Conservation (phyloP, 2,888 invertebrate genomes). For the Azorinus chamasolen region DNA sequence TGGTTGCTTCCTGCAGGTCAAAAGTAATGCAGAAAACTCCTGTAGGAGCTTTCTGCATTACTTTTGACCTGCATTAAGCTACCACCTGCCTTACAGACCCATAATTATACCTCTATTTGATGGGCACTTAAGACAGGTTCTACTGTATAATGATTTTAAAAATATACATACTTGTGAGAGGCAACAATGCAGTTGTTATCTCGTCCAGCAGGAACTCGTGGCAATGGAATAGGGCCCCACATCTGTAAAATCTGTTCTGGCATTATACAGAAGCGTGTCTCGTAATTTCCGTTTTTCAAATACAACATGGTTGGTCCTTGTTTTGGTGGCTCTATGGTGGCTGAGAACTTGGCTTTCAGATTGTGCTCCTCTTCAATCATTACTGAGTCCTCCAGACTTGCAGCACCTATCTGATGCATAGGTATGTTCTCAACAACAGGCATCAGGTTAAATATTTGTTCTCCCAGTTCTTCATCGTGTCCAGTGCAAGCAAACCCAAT, state of each 20-base stretch:
- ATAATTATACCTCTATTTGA: no score
- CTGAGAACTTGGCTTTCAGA: slow-evolving; percentile 71
- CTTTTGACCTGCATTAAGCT: no score
- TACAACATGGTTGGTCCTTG: slow-evolving; percentile 75
- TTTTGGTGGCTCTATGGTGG: slow-evolving; percentile 73
- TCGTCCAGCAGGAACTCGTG: slow-evolving; percentile 78
- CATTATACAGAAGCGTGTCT: slow-evolving; percentile 83
- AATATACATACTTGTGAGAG: slow-evolving; percentile 82
- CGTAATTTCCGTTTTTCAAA: slow-evolving; percentile 76
- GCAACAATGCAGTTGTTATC: slow-evolving; percentile 84
- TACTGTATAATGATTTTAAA: no score
- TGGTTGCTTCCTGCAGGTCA: no score
- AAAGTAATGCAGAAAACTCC: no score
- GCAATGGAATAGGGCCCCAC: slow-evolving; percentile 85
- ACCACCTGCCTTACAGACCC: no score
- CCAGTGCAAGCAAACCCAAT: slow-evolving; percentile 85
- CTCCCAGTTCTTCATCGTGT: slow-evolving; percentile 66
- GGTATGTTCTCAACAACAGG: slow-evolving; percentile 66
- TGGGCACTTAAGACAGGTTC: no score
- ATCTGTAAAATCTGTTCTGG: slow-evolving; percentile 84
- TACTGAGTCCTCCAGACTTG: slow-evolving; percentile 60
- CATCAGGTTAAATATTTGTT: slow-evolving; percentile 67
- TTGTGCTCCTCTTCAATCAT: slow-evolving; percentile 67
- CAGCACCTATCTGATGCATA: slow-evolving; percentile 44
- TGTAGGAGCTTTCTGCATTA: no score